Conservation (phyloP, 2,888 invertebrate species). For the Conistra vaccinii region DNA sequence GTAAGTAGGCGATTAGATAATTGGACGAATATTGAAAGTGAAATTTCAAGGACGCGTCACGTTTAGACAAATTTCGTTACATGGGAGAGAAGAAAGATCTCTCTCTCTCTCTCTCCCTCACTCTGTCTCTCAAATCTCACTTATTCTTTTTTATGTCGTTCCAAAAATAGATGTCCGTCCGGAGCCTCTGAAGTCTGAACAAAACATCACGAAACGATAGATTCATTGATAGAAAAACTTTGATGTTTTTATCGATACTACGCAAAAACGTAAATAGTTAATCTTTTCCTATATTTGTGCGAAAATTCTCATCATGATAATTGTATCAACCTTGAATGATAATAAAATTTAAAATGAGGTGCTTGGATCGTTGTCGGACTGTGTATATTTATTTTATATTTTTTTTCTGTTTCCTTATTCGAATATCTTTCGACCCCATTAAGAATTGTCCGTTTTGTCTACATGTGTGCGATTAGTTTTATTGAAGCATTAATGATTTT, state of each 20-base stretch:
- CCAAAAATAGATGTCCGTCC: background rate
- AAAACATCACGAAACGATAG: constrained; percentile 3
- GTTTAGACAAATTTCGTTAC: background rate
- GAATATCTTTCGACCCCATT: too few species aligned
- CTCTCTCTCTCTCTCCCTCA: too few species aligned
- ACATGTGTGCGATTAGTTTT: background rate
- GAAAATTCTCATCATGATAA: constrained; percentile 61
- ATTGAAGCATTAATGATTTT: background rate
- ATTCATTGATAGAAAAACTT: constrained; percentile 48
- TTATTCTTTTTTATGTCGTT: too few species aligned
- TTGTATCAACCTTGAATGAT: constrained; percentile 53
- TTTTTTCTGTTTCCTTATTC: background rate
- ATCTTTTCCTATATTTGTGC: constrained; percentile 57
- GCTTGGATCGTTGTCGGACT: constrained; percentile 10
- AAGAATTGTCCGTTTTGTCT: background rate
- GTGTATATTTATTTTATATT: background rate
- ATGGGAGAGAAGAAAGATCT: background rate
- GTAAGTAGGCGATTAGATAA: background rate
- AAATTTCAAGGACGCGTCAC: background rate
- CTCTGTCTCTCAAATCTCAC: too few species aligned
- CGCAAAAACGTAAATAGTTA: constrained; percentile 35
- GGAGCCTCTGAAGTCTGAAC: background rate
- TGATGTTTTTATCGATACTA: constrained; percentile 16
- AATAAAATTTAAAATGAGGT: constrained; percentile 43
- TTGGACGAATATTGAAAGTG: background rate